Evolutionary conservation across 2,888 invertebrate genomes (phyloP), one percentile per base, ranked within the genome.

Genomic region (Chrysolina americana): DNA sequence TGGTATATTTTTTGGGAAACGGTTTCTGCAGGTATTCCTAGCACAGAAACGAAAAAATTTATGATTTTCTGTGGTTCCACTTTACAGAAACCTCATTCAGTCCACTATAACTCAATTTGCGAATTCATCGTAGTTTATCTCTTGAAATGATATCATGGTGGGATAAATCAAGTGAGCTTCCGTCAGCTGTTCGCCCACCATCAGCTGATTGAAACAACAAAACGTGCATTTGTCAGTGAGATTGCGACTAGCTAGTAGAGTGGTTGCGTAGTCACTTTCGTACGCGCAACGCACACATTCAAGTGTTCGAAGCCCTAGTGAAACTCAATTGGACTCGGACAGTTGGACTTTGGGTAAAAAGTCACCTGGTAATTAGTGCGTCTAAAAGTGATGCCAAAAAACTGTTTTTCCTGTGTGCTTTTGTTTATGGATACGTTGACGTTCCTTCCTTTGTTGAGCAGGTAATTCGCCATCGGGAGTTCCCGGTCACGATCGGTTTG

Each of bases 161-260:
- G 74, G 76, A 76, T 73, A 50, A 65, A 74, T 21, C 66, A 44
- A 59, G 62, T 53, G 62, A 69, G 68, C 56, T 70, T 59, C 73
- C 69, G 80, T 80, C 81, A 81, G 81, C 79, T 80, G 83, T 78
- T 23, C 71, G 64, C 79, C 75, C 75, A 73, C 68, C 47, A 73
- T 78, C 85, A 86, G 85, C 86, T 86, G 85, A 85, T 85, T 81
- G 80, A 81, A 80, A 85, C 76, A 85, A 85, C 85, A 85, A 86
- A 83, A 81, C 53, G 76, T 69, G 70, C 65, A 68, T 59, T 63
- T 56, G 66, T 68, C 72, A 76, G 77, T 76, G 44, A 66, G 75
- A 73, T 71, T 75, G 75, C 71, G 77, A 68, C 71, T 73, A 65
- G 75, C 75, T 73, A 28, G 15, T 2, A 15, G 70, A 74, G 23